These are phyloP conservation scores for Dynastes maya DNA, from an alignment of 2,888 invertebrate genomes.

Conservation along the genomic window DNA sequence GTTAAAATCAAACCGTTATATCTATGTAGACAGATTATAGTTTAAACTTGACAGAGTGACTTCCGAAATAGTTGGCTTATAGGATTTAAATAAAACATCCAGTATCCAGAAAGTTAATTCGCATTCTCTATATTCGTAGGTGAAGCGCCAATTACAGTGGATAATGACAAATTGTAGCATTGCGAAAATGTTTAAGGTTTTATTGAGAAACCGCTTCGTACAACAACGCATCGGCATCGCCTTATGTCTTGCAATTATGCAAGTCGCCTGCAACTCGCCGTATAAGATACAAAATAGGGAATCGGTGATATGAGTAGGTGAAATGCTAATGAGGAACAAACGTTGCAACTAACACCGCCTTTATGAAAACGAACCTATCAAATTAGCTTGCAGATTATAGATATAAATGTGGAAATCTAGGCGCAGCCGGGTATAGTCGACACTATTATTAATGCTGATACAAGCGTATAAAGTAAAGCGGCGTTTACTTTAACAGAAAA, in stretches of 20 bases:
- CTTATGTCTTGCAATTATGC: slow-evolving; percentile 25
- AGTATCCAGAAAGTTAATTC: too few species aligned
- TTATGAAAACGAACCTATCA: slow-evolving; percentile 29
- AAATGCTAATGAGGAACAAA: slow-evolving; percentile 43
- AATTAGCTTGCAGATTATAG: slow-evolving; percentile 37
- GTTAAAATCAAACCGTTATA: too few species aligned
- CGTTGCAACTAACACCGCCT: slow-evolving; percentile 28
- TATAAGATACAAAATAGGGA: slow-evolving; percentile 39
- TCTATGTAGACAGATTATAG: too few species aligned
- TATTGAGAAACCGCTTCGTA: slow-evolving; percentile 25
- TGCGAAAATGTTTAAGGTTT: background rate
- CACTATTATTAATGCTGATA: slow-evolving; percentile 23
- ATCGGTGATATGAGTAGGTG: slow-evolving; percentile 44
- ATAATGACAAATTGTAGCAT: slow-evolving; percentile 15
- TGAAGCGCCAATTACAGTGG: slow-evolving; percentile 13
- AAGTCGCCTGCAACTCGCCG: slow-evolving; percentile 31
- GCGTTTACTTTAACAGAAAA: slow-evolving; percentile 1
- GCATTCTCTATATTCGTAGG: background rate
- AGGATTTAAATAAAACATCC: too few species aligned
- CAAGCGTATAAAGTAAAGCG: background rate
- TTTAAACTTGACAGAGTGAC: too few species aligned
- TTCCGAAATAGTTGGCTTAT: too few species aligned
- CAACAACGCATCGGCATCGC: slow-evolving; percentile 8
- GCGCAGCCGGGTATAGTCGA: slow-evolving; percentile 11
- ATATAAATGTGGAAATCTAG: slow-evolving; percentile 31